Conservation (phyloP, 2,888 invertebrate species). For the Ophonus ardosiacus region DNA sequence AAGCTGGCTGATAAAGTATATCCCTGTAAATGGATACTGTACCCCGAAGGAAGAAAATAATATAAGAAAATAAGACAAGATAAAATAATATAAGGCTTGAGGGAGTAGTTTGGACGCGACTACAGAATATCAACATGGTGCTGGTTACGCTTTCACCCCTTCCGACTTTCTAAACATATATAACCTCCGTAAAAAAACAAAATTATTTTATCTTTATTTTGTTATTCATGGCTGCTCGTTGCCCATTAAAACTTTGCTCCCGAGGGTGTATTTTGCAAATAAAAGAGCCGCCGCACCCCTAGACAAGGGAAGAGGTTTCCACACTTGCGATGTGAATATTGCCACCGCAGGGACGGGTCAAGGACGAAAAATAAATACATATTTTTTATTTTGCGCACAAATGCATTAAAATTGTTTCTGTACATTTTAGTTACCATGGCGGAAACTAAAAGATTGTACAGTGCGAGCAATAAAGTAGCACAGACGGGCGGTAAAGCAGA, state of each 20-base stretch:
- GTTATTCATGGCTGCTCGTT: constrained; percentile 72
- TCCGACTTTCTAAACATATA: constrained; percentile 64
- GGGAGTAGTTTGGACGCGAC: constrained; percentile 52
- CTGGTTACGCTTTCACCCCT: background rate
- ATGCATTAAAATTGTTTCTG: no score
- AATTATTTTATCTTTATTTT: constrained; percentile 72
- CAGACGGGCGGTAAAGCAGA: no score
- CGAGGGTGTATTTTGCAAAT: constrained; percentile 72
- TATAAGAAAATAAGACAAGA: constrained; percentile 60
- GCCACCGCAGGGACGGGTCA: constrained; percentile 63
- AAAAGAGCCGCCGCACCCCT: constrained; percentile 69
- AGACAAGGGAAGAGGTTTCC: constrained; percentile 59
- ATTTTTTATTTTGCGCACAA: no score
- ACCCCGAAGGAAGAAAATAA: constrained; percentile 59
- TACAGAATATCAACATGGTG: constrained; percentile 55
- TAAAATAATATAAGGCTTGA: constrained; percentile 57
- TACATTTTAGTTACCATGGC: no score
- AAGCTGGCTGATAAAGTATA: constrained; percentile 52
- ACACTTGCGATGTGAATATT: constrained; percentile 64
- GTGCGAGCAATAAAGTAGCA: no score
- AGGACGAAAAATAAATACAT: background rate
- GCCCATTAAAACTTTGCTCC: constrained; percentile 73
- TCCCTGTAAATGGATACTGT: constrained; percentile 50
- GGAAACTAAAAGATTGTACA: no score
- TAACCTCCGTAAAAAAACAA: constrained; percentile 69